These are phyloP conservation scores for Muscidifurax raptorellus DNA, from an alignment of 1,140 invertebrate genomes.

Conservation along the genomic window DNA sequence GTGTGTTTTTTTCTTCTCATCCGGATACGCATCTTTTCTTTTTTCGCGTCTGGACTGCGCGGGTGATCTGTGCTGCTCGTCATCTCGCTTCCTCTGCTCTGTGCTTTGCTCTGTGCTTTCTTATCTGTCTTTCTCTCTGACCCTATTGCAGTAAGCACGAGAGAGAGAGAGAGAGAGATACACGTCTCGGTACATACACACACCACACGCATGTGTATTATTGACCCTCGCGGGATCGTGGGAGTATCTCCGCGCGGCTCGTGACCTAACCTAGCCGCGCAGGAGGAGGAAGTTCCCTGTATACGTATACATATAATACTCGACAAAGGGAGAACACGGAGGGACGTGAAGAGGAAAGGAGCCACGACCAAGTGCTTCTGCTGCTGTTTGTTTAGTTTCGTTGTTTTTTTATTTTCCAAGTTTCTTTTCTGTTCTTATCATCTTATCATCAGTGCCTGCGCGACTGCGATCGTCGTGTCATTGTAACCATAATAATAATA, in stretches of 20 bases:
- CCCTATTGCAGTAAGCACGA: no score
- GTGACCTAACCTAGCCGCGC: not conserved
- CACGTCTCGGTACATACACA: not conserved
- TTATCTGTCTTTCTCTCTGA: no score
- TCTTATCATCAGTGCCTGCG: no score
- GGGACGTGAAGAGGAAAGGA: not conserved
- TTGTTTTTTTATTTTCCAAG: not conserved
- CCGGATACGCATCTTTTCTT: no score
- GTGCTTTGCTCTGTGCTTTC: no score
- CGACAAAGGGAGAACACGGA: not conserved
- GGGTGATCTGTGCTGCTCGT: no score
- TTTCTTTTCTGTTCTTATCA: no score
- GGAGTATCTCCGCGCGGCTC: not conserved
- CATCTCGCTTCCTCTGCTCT: no score
- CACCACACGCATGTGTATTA: not conserved
- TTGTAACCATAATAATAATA: no score
- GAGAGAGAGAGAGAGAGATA: no score
- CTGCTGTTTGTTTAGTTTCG: constrained; percentile 4
- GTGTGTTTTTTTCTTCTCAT: not conserved
- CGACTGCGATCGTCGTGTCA: no score
- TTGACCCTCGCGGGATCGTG: not conserved
- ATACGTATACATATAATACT: not conserved
- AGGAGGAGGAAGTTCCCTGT: not conserved
- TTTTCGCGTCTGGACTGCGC: no score
- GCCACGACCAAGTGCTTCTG: not conserved